Conservation (phyloP, 2,113 vertebrate species). For the Calyptomena viridis region DNA sequence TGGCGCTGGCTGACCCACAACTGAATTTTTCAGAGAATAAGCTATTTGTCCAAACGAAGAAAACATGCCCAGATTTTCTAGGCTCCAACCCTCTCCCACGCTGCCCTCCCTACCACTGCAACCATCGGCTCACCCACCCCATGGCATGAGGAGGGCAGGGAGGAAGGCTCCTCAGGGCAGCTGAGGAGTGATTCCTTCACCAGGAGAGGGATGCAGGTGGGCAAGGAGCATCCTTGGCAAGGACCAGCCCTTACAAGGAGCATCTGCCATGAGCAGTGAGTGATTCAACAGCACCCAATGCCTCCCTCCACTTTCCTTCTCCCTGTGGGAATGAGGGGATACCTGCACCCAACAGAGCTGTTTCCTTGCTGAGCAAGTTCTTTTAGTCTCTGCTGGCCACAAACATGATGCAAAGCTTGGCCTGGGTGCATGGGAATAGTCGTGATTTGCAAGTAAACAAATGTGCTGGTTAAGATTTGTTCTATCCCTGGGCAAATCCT, state of each 20-base stretch:
- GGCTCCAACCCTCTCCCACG: conserved; percentile 52
- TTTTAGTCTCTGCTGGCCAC: neutral
- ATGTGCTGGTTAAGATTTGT: neutral
- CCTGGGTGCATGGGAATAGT: fast-evolving
- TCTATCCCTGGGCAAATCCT: neutral
- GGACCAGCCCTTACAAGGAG: neutral
- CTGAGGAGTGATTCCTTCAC: neutral
- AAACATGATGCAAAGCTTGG: neutral
- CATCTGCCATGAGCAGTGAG: fast-evolving
- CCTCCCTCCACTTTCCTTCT: neutral
- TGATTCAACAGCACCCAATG: fast-evolving
- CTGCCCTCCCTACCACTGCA: neutral
- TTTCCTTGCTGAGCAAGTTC: neutral
- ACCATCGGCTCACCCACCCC: neutral
- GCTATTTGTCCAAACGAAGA: conserved; percentile 58
- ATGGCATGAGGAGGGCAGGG: fast-evolving
- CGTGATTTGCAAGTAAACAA: neutral
- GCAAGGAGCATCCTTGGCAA: neutral
- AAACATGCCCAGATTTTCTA: conserved; percentile 54
- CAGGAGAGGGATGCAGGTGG: neutral
- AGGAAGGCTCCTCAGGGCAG: neutral
- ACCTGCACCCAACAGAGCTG: neutral
- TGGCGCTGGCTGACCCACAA: conserved; percentile 41
- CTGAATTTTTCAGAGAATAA: conserved; percentile 51
- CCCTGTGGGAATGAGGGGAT: neutral